Conservation (phyloP, 1,140 invertebrate genomes). For the Drosophila ironensis region DNA sequence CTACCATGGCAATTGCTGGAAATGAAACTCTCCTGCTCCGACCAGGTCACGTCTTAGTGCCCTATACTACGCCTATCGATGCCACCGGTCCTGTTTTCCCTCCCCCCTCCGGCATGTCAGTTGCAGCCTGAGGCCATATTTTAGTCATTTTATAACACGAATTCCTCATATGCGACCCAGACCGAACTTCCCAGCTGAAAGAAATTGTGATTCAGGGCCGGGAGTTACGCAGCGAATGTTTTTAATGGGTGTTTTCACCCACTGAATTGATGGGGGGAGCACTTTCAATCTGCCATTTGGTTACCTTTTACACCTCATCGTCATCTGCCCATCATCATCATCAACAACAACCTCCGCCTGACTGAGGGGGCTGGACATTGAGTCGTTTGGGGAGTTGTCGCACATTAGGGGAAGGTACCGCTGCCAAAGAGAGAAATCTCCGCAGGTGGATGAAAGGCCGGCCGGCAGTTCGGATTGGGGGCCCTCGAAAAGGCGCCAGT, state of each 20-base stretch:
- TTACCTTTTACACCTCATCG: conserved; percentile 48
- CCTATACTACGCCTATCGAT: conserved; percentile 38
- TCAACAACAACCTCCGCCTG: background rate
- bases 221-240: background rate
- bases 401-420: conserved; percentile 42
- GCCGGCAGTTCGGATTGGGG: conserved; percentile 2
- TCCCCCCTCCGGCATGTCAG: conserved; percentile 12
- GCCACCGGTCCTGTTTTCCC: background rate
- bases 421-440: conserved; percentile 5
- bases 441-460: conserved; percentile 44
- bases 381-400: conserved; percentile 14
- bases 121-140: conserved; percentile 51
- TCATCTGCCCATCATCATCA: conserved; percentile 41
- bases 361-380: background rate
- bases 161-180: conserved; percentile 24
- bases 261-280: background rate
- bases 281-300: conserved; percentile 53
- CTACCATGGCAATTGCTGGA: conserved; percentile 49
- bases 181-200: conserved; percentile 19
- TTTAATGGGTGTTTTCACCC: conserved; percentile 11
- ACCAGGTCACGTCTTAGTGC: conserved; percentile 34
- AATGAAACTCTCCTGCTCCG: conserved; percentile 7
- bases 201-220: conserved; percentile 21
- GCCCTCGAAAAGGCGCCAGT: conserved; percentile 23
- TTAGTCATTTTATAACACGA: conserved; percentile 63